Evolutionary conservation across 1,140 invertebrate genomes (phyloP).

Genomic region (Propsilocerus akamusi): DNA sequence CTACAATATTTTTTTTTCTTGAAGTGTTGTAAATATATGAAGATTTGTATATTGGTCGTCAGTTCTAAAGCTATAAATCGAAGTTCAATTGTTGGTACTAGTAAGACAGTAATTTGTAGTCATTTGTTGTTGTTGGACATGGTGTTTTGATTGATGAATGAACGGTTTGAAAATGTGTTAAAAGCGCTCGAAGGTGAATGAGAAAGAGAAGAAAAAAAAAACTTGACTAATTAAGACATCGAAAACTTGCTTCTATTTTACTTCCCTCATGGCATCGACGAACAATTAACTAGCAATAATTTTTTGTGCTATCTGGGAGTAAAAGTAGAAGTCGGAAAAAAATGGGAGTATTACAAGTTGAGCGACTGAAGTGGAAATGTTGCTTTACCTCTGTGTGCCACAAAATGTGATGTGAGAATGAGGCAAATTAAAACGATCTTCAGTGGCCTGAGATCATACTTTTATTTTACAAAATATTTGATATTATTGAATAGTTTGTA

Average conservation of each 20-base stretch:
- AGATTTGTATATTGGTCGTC: not conserved
- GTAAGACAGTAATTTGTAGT: not conserved
- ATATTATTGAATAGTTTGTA: no score
- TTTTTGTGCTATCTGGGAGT: not conserved
- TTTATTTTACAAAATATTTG: no score
- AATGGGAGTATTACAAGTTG: not conserved
- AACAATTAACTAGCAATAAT: not conserved
- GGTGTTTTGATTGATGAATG: slow-evolving; percentile 3
- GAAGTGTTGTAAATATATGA: no score
- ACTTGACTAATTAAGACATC: slow-evolving; percentile 1
- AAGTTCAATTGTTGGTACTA: not conserved
- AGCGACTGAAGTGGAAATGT: no score
- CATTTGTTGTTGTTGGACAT: not conserved
- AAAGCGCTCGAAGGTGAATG: not conserved
- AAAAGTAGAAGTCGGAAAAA: not conserved
- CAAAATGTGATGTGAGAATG: no score
- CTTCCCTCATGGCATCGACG: no score
- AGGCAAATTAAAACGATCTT: no score
- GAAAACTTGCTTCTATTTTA: no score
- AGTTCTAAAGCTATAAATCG: not conserved
- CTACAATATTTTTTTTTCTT: no score
- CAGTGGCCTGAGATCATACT: no score
- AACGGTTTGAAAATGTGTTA: not conserved
- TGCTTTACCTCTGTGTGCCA: no score
- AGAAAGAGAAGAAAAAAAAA: not conserved